phyloP scores from a whole-genome alignment of 1,140 invertebrate genomes.

The Gerris buenoi region DNA sequence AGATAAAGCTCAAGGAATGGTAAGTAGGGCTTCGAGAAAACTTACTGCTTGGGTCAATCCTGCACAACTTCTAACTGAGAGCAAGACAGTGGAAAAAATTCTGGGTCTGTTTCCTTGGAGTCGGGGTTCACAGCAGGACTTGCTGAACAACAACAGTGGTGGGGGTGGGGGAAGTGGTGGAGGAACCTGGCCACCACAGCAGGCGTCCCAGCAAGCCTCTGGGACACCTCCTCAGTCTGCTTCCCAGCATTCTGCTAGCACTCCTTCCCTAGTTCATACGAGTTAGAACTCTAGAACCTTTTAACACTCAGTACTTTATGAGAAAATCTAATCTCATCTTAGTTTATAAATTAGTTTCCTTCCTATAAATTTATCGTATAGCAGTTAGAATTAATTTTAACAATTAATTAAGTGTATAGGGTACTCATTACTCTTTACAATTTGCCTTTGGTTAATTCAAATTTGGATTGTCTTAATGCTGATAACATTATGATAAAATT shows the following conservation, averaged over 20 bases:
- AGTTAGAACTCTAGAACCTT: too few species aligned
- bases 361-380: too few species aligned
- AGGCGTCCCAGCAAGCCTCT: not conserved
- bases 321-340: too few species aligned
- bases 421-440: too few species aligned
- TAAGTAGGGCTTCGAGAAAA: conserved; percentile 11
- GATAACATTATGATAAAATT: too few species aligned
- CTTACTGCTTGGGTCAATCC: conserved; percentile 2
- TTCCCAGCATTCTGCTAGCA: not conserved
- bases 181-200: not conserved
- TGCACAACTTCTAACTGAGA: conserved; percentile 3
- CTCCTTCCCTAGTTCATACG: not conserved
- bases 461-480: too few species aligned
- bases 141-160: not conserved
- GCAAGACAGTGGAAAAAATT: not conserved
- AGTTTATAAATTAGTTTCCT: too few species aligned
- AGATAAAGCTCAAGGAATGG: conserved; percentile 15
- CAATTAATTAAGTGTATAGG: too few species aligned
- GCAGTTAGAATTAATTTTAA: too few species aligned
- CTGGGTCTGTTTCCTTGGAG: not conserved
- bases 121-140: not conserved
- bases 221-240: not conserved
- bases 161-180: not conserved
- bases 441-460: too few species aligned
- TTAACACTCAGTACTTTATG: too few species aligned